A percentile compares a stretch with the other conserved stretches of the same genome.
Evolutionary conservation across 2,888 invertebrate species (phyloP).

Genomic region (Liodrosophila aerea): DNA sequence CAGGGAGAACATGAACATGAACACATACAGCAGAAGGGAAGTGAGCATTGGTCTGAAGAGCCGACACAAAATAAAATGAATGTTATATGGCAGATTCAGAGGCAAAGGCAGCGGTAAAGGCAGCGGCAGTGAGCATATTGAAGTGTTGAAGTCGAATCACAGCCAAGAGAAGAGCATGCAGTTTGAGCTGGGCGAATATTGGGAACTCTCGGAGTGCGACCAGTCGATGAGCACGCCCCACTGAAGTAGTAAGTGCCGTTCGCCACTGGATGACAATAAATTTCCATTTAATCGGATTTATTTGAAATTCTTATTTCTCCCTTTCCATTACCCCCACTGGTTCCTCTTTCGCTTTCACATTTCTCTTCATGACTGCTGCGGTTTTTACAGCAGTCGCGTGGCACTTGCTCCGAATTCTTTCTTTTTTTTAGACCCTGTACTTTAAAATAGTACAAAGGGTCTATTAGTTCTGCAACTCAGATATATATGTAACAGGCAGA

Average conservation of each 20-base stretch:
- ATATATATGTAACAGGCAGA: too few species aligned
- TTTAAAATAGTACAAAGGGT: too few species aligned
- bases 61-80: constrained; percentile 68
- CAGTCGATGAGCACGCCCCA: constrained; percentile 73
- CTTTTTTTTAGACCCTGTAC: too few species aligned
- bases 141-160: constrained; percentile 71
- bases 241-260: constrained; percentile 78
- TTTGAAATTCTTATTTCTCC: constrained; percentile 75
- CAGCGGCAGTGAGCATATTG: constrained; percentile 66
- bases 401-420: constrained; percentile 56
- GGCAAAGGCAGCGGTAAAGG: too few species aligned
- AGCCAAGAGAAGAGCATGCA: constrained; percentile 17
- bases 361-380: constrained; percentile 41
- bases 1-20: constrained; percentile 49
- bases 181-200: constrained; percentile 9
- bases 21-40: constrained; percentile 37
- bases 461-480: too few species aligned
- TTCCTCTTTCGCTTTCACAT: constrained; percentile 6
- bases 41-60: constrained; percentile 17
- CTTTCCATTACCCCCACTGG: neutral
- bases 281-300: constrained; percentile 80
- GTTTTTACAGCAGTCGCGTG: constrained; percentile 62
- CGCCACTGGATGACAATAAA: constrained; percentile 78
- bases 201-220: constrained; percentile 30
- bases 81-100: constrained; percentile 54